Base-by-base conservation (phyloP, 1,140 invertebrate species). In the Eriosoma lanigerum region DNA sequence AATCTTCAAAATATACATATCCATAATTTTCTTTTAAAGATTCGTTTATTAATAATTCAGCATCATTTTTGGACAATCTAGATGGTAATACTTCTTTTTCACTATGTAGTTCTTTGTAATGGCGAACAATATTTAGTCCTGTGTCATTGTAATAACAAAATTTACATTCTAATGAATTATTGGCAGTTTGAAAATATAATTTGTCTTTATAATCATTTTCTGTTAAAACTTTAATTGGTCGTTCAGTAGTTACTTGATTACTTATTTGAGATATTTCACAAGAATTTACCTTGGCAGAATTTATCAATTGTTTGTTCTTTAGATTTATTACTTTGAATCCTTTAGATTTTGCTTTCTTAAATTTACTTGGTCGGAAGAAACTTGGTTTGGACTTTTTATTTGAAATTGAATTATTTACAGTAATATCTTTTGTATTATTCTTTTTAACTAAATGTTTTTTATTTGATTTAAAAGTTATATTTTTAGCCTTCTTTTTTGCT, bases 141-240 rank as follows among this genome's bases (percentile, higher is more conserved):
- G 8, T 62, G 48, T 8, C 44, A 17, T 46, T 54, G 10, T 78
- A 60, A 48, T 78, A 1, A 60, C 75, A 78, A 78, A 78, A 78
- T 46, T 78, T 78, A 58, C 75, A 78, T 78, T 78, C 56, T n/a
- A 78, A 46, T n/a, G 8, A 24, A n/a, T 46, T 19, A 60, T 60
- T 21, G 24, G 15, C 8, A 6, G 29, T 58, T 60, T 78, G 75
- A 60, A 60, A 78, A 62, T 78, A 78, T 26, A 15, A 26, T 78
- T 78, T 78, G 15, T 78, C 56, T 46, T n/a, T 78, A 44, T 44
- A 78, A 19, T 62, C 38, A 1, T 54, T 29, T 29, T 24, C 52
- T 29, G 48, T 13, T 19, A 52, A n/a, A n/a, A 52, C 12, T 52
- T 32, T 52, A n/a, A 46, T 4, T 1, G 12, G 9, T 17, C 19